Percentiles rank a stretch among this genome's conserved stretches.
Conservation (phyloP, 2,888 invertebrate species). For the Branchinecta sandiegonensis region DNA sequence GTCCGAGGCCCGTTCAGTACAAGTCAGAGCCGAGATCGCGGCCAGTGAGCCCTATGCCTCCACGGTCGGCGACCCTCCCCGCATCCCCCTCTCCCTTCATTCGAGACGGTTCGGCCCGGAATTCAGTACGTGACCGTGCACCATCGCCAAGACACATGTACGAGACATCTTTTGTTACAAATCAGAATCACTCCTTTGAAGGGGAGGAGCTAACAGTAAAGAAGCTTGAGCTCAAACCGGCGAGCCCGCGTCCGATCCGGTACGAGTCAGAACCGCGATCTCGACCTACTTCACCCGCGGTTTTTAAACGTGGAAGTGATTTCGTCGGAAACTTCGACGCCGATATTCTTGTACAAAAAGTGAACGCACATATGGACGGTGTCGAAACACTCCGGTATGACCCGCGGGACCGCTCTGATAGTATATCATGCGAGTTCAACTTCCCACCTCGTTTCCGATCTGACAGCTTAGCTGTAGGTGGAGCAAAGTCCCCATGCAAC, state of each 20-base stretch:
- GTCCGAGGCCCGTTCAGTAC: conserved; percentile 17
- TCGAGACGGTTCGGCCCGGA: not conserved
- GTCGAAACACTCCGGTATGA: not conserved
- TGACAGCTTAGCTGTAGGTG: not conserved
- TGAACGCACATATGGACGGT: conserved; percentile 11
- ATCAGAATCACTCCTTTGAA: not conserved
- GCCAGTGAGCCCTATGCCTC: conserved; percentile 20
- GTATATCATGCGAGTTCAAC: conserved; percentile 6
- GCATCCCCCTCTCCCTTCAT: not conserved
- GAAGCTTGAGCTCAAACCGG: not conserved
- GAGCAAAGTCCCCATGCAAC: not conserved
- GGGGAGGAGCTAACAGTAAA: not conserved
- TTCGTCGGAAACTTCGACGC: not conserved
- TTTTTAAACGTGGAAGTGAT: not conserved
- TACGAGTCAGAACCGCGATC: conserved; percentile 23
- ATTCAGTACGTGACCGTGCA: not conserved
- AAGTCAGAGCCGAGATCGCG: conserved; percentile 22
- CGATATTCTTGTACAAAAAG: conserved; percentile 4
- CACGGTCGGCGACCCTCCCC: not conserved
- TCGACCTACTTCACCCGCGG: conserved; percentile 20
- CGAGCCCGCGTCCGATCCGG: not conserved
- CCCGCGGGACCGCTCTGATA: conserved; percentile 6
- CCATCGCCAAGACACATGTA: not conserved
- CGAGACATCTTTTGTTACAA: conserved; percentile 1
- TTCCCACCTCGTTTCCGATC: not conserved